Conservation (phyloP, 2,888 invertebrate genomes). For the Eristalinus aeneus region DNA sequence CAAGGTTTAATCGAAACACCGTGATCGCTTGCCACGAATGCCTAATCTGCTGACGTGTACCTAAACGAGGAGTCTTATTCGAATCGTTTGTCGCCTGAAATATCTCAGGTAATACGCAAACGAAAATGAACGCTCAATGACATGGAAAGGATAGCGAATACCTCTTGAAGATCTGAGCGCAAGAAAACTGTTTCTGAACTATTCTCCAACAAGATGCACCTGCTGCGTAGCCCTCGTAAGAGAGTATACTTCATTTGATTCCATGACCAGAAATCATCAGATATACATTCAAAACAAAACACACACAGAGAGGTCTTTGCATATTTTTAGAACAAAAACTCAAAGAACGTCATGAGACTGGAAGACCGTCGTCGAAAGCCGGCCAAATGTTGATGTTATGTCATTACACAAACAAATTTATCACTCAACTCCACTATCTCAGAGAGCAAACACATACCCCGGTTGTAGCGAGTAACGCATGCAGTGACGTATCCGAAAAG, state of each 20-base stretch:
- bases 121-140: not conserved
- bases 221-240: not conserved
- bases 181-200: not conserved
- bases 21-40: not conserved
- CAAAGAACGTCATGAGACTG: not conserved
- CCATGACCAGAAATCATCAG: not conserved
- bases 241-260: not conserved
- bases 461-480: constrained; percentile 76
- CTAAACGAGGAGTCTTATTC: not conserved
- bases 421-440: not conserved
- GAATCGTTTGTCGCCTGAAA: not conserved
- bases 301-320: not conserved
- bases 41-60: constrained; percentile 20
- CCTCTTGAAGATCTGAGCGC: not conserved
- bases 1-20: not conserved
- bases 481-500: constrained; percentile 78
- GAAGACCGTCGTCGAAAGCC: not conserved
- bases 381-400: constrained; percentile 31
- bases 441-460: constrained; percentile 75
- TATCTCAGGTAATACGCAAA: no score
- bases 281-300: not conserved
- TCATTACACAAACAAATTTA: constrained; percentile 29
- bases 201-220: not conserved
- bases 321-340: constrained; percentile 25
- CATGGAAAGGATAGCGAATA: not conserved